A percentile compares a stretch with the other conserved stretches of the same genome.
Conservation (phyloP, 2,113 vertebrate genomes). For the Equus przewalskii region DNA sequence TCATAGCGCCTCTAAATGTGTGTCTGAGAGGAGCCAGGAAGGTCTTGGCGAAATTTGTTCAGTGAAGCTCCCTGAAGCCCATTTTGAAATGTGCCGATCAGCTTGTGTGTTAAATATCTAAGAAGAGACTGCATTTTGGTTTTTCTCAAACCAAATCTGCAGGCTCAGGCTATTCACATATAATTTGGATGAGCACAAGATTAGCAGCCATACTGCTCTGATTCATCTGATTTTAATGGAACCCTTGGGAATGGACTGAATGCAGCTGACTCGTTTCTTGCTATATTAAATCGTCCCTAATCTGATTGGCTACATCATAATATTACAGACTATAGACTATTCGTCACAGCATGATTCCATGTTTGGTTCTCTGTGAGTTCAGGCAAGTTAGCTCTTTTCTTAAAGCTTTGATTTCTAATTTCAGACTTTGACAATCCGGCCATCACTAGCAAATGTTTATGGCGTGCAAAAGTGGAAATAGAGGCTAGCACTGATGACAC, state of each 20-base stretch:
- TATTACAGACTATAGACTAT: neutral
- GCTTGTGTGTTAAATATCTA: slow-evolving; percentile 1
- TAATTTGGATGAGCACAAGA: slow-evolving; percentile 56
- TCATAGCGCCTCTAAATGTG: neutral
- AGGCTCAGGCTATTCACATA: slow-evolving; percentile 34
- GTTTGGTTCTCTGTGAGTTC: neutral
- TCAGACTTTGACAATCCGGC: neutral
- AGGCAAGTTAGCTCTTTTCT: slow-evolving; percentile 47
- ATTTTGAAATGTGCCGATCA: slow-evolving; percentile 12
- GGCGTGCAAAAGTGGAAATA: neutral
- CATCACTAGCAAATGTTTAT: neutral
- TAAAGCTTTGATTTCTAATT: slow-evolving; percentile 31
- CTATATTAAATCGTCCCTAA: slow-evolving; percentile 46
- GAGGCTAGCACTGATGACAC: neutral
- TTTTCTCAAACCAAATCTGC: slow-evolving; percentile 49
- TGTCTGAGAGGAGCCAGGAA: neutral
- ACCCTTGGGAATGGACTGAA: slow-evolving; percentile 17
- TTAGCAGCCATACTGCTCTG: slow-evolving; percentile 52
- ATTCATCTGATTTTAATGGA: slow-evolving; percentile 57
- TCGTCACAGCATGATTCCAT: slow-evolving; percentile 39
- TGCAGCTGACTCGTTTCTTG: slow-evolving; percentile 48
- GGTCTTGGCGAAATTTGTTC: neutral
- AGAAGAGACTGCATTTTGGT: neutral
- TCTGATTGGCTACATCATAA: slow-evolving; percentile 43
- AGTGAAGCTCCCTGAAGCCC: neutral